Evolutionary conservation across 2,797 vertebrate species (phyloP), one percentile per base, ranked within the genome.

Genomic region (Bradypus variegatus): DNA sequence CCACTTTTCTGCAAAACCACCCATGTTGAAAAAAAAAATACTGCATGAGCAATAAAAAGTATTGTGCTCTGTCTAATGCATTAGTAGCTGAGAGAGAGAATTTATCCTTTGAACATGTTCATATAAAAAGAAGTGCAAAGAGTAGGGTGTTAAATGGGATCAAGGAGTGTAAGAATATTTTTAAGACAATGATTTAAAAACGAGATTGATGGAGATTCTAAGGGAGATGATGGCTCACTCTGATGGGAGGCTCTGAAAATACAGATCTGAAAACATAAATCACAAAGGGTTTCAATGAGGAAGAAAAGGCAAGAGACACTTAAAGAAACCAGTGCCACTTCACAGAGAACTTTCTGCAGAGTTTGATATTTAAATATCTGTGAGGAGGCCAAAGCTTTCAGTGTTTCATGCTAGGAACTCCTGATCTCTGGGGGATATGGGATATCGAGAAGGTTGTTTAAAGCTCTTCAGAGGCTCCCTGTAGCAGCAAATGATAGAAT

Each of bases 131-230:
- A 91, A 69, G 45, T n/a, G 21, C 73, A 86, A 86, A 91, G 80
- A 75, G n/a, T 36, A 81, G 79, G 33, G 79, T 23, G 25, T 82
- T 93, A 85, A 88, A 65, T 93, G 67, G 33, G 41, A 79, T 50
- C 31, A 23, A 60, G 50, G 10, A 62, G 11, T 21, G 41, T 69
- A 73, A 90, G 81, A 85, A 75, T 86, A 92, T 88, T 76, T 94
- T 87, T 41, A 88, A 91, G 58, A 93, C 64, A 89, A 93, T 79
- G 69, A 78, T 62, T 92, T 90, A n/a, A 72, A 83, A 79, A 65
- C 58, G 55, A 79, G 79, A 89, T 75, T 27, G 87, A 70, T 64
- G 70, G 81, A 86, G 67, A 85, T 81, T 75, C 65, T 64, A 73
- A 90, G 89, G 48, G 67, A 89, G n/a, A 58, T 83, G 33, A 89